A percentile compares a stretch with the other conserved stretches of the same genome.
Evolutionary conservation across 64 coral and sea anemone species (phyloP).

Genomic region (Montipora cactus): DNA sequence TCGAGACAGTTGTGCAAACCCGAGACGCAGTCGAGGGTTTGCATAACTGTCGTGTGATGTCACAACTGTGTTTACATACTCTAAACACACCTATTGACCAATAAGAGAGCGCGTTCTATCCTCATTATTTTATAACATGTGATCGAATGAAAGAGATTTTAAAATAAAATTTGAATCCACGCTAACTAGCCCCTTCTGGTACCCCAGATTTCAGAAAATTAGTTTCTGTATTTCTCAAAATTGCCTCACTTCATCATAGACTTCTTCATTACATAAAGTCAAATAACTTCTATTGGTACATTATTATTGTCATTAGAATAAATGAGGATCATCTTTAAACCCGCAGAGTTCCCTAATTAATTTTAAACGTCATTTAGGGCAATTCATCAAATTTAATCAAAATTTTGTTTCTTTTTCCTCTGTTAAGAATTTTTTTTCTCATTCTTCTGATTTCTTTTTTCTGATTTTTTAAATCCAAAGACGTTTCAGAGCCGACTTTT

Average conservation of each 20-base stretch:
- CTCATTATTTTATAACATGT: too few relatives aligned
- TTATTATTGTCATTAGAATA: conserved; percentile 5
- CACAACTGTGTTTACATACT: too few relatives aligned
- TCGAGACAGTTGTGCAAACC: too few relatives aligned
- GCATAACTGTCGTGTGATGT: too few relatives aligned
- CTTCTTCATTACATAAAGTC: background rate
- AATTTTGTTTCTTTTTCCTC: background rate
- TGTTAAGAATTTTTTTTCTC: background rate
- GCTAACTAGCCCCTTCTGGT: background rate
- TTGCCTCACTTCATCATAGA: background rate
- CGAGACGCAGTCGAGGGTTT: too few relatives aligned
- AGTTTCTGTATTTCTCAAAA: background rate
- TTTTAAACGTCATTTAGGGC: background rate
- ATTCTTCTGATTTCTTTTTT: background rate
- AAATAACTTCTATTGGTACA: background rate
- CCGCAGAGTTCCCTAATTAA: background rate
- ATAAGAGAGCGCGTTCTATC: too few relatives aligned
- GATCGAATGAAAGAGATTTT: background rate
- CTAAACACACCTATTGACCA: too few relatives aligned
- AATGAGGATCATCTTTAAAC: background rate
- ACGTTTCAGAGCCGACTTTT: conserved; percentile 43
- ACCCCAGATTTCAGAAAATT: background rate
- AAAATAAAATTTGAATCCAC: background rate
- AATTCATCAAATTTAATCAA: background rate
- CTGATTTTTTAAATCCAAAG: background rate